Evolutionary conservation across 1,140 invertebrate genomes (phyloP).

Genomic region (Hylaeus volcanicus): DNA sequence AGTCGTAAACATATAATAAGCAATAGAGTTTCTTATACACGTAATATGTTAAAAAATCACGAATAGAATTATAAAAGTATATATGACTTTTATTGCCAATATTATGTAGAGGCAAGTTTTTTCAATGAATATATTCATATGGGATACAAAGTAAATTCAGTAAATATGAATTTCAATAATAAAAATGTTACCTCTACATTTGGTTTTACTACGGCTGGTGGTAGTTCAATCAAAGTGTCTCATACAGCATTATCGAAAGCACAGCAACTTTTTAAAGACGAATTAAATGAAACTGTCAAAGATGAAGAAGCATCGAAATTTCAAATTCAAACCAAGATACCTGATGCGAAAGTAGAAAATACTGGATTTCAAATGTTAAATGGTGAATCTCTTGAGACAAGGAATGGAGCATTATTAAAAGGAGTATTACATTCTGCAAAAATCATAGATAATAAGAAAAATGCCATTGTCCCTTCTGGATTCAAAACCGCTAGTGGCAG

Average conservation of each 20-base stretch:
- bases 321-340: neutral
- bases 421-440: constrained; percentile 37
- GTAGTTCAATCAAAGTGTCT: constrained; percentile 62
- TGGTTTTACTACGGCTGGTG: constrained; percentile 74
- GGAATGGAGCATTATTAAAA: constrained; percentile 37
- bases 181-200: neutral
- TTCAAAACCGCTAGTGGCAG: constrained; percentile 75
- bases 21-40: too few relatives aligned
- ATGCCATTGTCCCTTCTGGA: constrained; percentile 48
- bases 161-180: neutral
- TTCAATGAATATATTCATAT: neutral
- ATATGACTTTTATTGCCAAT: neutral
- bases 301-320: neutral
- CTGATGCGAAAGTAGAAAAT: neutral
- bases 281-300: neutral
- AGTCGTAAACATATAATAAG: neutral
- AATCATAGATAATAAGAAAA: neutral
- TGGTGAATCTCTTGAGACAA: neutral
- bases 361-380: neutral
- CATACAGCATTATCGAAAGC: constrained; percentile 58
- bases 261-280: constrained; percentile 35
- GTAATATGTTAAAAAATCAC: neutral
- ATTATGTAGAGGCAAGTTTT: neutral
- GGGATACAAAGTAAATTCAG: too few relatives aligned
- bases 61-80: neutral